A percentile compares a stretch with the other conserved stretches of the same genome.
These are phyloP conservation scores for Onychorhynchus coronatus DNA, from an alignment of 2,113 vertebrate genomes.

Conservation along the genomic window DNA sequence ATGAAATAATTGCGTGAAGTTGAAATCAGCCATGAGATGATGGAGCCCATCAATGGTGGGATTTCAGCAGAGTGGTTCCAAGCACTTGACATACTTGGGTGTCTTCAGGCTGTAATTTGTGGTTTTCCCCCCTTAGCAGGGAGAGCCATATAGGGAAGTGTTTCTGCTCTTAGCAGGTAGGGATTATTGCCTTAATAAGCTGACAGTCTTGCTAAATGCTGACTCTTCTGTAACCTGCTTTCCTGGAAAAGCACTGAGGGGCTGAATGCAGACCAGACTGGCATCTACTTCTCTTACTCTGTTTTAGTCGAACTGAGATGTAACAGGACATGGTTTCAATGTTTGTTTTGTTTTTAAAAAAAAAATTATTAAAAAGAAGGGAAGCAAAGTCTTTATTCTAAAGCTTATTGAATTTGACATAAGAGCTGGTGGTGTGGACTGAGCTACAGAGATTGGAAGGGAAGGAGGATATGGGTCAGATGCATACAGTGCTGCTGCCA, in stretches of 20 bases:
- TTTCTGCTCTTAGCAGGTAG: not conserved
- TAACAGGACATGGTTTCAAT: not conserved
- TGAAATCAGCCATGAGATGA: not conserved
- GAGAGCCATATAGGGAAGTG: not conserved
- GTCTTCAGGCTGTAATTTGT: not conserved
- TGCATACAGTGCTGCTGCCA: not conserved
- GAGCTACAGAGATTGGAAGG: fast-evolving
- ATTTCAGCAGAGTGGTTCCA: not conserved
- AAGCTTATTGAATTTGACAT: not conserved
- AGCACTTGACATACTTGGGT: fast-evolving
- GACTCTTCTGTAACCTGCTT: slow-evolving; percentile 5
- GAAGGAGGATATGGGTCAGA: not conserved
- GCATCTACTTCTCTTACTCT: not conserved
- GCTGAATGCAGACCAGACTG: not conserved
- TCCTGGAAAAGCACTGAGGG: not conserved
- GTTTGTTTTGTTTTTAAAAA: not conserved
- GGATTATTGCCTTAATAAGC: not conserved
- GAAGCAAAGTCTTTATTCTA: not conserved
- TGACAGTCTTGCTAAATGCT: not conserved
- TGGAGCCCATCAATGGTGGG: not conserved
- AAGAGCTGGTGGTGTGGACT: fast-evolving
- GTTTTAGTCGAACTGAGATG: not conserved
- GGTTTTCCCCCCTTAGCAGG: not conserved
- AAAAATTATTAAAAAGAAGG: not conserved
- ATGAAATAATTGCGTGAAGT: not conserved